Conservation (phyloP, 1,140 invertebrate genomes). For the Lordiphosa mommai region DNA sequence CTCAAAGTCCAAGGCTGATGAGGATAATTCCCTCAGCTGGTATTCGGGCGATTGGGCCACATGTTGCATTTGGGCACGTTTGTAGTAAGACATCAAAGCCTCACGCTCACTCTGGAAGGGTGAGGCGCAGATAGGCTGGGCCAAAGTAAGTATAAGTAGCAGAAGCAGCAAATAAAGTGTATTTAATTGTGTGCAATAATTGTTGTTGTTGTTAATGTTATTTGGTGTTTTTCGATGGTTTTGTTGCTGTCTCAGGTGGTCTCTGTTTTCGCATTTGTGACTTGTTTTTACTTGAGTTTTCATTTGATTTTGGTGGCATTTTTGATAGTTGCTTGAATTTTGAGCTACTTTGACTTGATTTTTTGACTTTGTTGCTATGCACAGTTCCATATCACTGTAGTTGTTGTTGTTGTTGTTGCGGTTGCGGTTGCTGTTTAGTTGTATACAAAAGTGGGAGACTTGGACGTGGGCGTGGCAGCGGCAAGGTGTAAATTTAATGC, state of each 20-base stretch:
- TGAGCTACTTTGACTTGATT: constrained; percentile 20
- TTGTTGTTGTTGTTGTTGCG: constrained; percentile 22
- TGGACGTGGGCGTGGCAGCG: constrained; percentile 54
- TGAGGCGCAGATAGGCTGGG: constrained; percentile 18
- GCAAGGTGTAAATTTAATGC: constrained; percentile 53
- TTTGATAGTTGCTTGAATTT: constrained; percentile 59
- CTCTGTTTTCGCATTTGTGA: constrained; percentile 35
- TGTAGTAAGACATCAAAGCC: constrained; percentile 65
- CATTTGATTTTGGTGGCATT: constrained; percentile 73
- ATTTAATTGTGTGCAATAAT: constrained; percentile 32
- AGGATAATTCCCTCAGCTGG: constrained; percentile 39
- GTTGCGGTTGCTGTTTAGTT: constrained; percentile 1
- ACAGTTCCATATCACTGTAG: constrained; percentile 68
- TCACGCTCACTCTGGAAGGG: constrained; percentile 47
- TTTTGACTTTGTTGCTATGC: constrained; percentile 71
- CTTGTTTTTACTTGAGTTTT: constrained; percentile 45
- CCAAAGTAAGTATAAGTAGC: constrained; percentile 34
- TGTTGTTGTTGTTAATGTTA: constrained; percentile 14
- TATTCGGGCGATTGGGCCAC: constrained; percentile 31
- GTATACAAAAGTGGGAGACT: constrained; percentile 14
- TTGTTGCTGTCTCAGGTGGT: constrained; percentile 56
- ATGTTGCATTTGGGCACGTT: constrained; percentile 57
- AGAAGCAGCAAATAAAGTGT: constrained; percentile 43
- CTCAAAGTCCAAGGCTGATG: constrained; percentile 41
- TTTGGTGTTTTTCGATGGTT: constrained; percentile 19